phyloP scores from a whole-genome alignment of 2,888 invertebrate species.

The Tenthredo mesomela region DNA sequence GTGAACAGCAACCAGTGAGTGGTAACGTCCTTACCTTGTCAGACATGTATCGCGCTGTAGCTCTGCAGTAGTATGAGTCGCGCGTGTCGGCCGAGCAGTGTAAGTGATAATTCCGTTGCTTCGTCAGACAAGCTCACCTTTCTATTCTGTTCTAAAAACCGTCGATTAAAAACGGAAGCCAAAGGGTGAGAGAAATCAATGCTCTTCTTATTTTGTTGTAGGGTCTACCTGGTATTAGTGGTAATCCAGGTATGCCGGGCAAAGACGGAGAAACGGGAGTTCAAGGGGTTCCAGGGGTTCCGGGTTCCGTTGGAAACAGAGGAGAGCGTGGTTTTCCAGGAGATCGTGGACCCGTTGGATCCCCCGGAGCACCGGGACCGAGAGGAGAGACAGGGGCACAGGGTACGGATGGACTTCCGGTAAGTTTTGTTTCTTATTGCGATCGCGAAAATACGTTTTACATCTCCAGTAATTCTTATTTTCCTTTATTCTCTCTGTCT shows the following conservation, averaged over 20 bases:
- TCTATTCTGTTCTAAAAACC: neutral
- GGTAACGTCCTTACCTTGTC: neutral
- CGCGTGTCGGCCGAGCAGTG: neutral
- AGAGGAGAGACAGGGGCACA: conserved; percentile 85
- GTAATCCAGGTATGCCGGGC: conserved; percentile 87
- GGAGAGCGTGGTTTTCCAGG: conserved; percentile 87
- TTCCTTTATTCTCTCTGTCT: conserved; percentile 5
- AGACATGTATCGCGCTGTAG: neutral
- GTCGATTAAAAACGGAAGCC: neutral
- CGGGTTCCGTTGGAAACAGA: conserved; percentile 80
- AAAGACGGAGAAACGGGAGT: conserved; percentile 89
- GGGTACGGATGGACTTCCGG: conserved; percentile 85
- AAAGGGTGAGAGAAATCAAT: neutral
- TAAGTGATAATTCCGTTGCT: neutral
- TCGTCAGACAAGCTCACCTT: neutral
- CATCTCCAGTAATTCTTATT: neutral
- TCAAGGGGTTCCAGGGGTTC: conserved; percentile 82
- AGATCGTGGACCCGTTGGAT: conserved; percentile 86
- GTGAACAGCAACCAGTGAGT: neutral
- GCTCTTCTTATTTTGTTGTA: conserved; percentile 65
- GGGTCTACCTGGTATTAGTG: conserved; percentile 88
- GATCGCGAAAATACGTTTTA: neutral
- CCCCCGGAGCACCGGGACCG: conserved; percentile 83
- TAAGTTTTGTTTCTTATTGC: conserved; percentile 73
- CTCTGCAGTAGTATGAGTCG: neutral